phyloP scores from a whole-genome alignment of 2,113 vertebrate species.

The Indri indri region DNA sequence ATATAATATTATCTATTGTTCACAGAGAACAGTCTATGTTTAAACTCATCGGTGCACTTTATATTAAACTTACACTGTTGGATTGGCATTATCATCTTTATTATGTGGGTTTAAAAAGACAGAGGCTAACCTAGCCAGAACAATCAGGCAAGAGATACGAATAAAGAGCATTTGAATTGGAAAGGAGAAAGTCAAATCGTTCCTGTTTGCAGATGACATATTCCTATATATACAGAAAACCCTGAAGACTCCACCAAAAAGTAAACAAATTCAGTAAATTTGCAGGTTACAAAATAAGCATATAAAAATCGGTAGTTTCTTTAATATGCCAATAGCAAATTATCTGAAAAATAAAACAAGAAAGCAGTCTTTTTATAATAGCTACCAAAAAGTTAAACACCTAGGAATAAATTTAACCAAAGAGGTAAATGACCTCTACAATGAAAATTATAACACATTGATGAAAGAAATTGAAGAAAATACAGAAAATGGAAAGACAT shows the following conservation, averaged over 20 bases:
- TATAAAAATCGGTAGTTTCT: not conserved
- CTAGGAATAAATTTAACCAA: not conserved
- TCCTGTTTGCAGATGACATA: not conserved
- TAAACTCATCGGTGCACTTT: not conserved
- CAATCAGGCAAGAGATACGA: not conserved
- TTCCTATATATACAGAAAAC: not conserved
- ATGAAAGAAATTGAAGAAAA: not conserved
- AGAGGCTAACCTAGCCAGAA: not conserved
- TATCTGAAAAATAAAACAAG: not conserved
- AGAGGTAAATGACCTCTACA: not conserved
- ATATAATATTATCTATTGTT: not conserved
- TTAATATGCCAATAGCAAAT: not conserved
- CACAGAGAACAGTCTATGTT: not conserved
- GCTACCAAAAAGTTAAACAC: not conserved
- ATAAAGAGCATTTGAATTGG: not conserved
- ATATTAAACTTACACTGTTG: not conserved
- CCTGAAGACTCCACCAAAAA: not conserved
- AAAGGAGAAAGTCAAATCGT: not conserved
- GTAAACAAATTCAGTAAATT: not conserved
- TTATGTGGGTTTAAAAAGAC: not conserved
- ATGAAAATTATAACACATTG: not conserved
- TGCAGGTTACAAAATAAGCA: not conserved
- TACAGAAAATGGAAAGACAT: not conserved
- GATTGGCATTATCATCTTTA: not conserved
- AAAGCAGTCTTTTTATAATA: not conserved